Conservation (phyloP, 2,888 invertebrate species). For the Eudasyphora cyanicolor region DNA sequence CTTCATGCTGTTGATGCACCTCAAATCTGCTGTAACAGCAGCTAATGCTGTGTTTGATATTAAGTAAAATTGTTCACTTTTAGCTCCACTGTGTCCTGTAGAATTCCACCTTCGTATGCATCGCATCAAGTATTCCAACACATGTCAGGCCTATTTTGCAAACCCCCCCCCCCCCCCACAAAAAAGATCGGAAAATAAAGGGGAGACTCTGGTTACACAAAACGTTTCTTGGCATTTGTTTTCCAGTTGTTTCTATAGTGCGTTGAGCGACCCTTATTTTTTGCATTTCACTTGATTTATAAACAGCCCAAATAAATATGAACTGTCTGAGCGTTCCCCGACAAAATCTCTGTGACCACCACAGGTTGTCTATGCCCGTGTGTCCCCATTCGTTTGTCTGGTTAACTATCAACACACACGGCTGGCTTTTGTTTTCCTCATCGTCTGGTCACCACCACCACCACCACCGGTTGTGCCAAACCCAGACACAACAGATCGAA, state of each 20-base stretch:
- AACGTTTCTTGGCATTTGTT: not conserved
- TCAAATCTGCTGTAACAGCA: no score
- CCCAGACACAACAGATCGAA: not conserved
- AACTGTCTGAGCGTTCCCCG: not conserved
- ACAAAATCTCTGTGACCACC: not conserved
- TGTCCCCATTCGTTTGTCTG: not conserved
- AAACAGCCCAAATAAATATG: not conserved
- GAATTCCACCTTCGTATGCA: not conserved
- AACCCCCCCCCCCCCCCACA: no score
- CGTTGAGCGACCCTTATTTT: conserved; percentile 8
- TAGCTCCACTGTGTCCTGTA: not conserved
- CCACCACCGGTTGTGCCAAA: no score
- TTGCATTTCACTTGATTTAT: conserved; percentile 4
- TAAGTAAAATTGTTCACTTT: no score
- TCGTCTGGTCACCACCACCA: not conserved
- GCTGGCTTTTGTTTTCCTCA: not conserved
- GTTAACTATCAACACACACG: not conserved
- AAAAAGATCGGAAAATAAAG: not conserved
- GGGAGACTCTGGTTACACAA: not conserved
- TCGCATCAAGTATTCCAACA: not conserved
- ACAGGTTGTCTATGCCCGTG: not conserved
- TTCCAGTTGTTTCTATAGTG: not conserved
- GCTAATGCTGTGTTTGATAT: no score
- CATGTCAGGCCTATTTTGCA: not conserved
- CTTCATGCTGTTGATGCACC: no score